Evolutionary conservation across 1,140 invertebrate species (phyloP).

Genomic region (Aporrectodea caliginosa): DNA sequence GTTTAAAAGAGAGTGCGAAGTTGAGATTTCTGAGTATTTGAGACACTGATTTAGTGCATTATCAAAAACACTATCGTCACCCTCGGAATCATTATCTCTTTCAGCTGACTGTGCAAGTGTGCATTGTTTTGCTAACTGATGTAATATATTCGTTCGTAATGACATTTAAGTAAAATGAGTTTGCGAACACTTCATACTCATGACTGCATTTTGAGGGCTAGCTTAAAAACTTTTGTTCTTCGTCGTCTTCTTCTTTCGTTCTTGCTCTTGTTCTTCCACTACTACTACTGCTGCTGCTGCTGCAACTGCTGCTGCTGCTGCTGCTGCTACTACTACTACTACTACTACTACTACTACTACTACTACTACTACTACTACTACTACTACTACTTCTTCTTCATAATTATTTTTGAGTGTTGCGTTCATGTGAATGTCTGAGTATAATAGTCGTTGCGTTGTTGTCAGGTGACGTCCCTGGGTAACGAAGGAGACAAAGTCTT

Average conservation of each 20-base stretch:
- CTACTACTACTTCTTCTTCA: constrained; percentile 2
- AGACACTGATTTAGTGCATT: too few relatives aligned
- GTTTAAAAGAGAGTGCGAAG: too few relatives aligned
- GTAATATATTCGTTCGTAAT: too few relatives aligned
- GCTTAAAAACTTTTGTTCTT: not conserved
- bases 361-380: constrained; percentile 3
- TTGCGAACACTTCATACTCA: too few relatives aligned
- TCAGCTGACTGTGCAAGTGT: too few relatives aligned
- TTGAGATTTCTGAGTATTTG: too few relatives aligned
- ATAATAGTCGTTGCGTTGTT: constrained; percentile 17
- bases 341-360: constrained; percentile 3
- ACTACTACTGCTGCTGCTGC: not conserved
- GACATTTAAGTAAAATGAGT: too few relatives aligned
- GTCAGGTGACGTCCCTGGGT: constrained; percentile 49
- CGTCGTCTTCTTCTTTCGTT: not conserved
- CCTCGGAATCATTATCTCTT: too few relatives aligned
- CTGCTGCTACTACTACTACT: not conserved
- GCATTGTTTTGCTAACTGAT: too few relatives aligned
- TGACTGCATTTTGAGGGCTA: not conserved
- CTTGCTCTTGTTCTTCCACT: too few relatives aligned
- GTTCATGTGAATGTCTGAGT: not conserved
- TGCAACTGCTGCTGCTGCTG: not conserved
- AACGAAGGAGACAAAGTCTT: constrained; percentile 45
- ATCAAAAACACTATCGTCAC: too few relatives aligned
- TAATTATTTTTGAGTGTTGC: too few relatives aligned